A percentile compares a stretch with the other conserved stretches of the same genome.
Conservation (phyloP, 2,113 vertebrate species). For the Pagrus major region DNA sequence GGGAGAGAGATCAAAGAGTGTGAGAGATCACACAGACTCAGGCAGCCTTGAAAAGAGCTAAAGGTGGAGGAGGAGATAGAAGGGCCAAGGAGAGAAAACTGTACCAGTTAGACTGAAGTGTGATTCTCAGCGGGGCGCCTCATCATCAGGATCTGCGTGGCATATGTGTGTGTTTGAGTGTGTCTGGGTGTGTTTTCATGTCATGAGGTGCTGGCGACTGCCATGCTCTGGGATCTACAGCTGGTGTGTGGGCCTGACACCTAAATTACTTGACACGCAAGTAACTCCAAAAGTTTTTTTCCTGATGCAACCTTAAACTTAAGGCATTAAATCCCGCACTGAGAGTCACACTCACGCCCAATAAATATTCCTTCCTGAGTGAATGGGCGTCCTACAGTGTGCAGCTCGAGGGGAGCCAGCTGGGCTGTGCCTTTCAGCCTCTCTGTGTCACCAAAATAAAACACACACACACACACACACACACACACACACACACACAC, state of each 20-base stretch:
- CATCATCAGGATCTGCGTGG: constrained; percentile 55
- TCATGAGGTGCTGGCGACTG: constrained; percentile 50
- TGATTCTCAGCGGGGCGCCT: constrained; percentile 71
- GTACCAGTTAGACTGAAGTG: constrained; percentile 68
- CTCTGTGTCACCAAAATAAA: constrained; percentile 40
- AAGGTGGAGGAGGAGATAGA: constrained; percentile 72
- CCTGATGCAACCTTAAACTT: constrained; percentile 30
- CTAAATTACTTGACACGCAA: constrained; percentile 36
- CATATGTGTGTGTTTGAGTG: constrained; percentile 51
- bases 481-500: constrained; percentile 37
- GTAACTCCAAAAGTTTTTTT: constrained; percentile 42
- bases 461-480: constrained; percentile 35
- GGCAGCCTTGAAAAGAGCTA: constrained; percentile 53
- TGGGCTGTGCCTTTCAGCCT: constrained; percentile 54
- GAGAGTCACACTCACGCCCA: constrained; percentile 22
- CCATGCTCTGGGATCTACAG: constrained; percentile 56
- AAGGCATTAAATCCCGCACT: constrained; percentile 26
- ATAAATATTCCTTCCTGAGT: constrained; percentile 44
- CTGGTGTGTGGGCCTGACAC: constrained; percentile 69
- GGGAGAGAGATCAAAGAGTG: constrained; percentile 59
- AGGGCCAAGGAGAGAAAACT: constrained; percentile 46
- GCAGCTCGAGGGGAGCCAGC: constrained; percentile 54
- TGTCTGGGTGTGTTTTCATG: constrained; percentile 38
- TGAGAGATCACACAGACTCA: constrained; percentile 64
- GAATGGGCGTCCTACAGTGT: constrained; percentile 50